Evolutionary conservation across 2,888 invertebrate species (phyloP), one percentile per base, ranked within the genome.

Genomic region (Bembecia ichneumoniformis): DNA sequence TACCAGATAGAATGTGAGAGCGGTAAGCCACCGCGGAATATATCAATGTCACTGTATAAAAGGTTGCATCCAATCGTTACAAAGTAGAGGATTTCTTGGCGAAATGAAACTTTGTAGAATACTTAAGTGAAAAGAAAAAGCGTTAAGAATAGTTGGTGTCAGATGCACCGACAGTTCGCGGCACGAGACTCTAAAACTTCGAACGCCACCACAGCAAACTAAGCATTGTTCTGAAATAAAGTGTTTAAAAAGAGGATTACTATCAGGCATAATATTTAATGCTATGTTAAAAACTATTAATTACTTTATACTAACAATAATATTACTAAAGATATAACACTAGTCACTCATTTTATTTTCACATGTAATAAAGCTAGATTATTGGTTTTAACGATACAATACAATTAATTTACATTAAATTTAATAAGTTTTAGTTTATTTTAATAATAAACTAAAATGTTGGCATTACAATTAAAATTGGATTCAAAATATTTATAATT

Each of bases 141-240:
- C 59, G 56, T 62, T 60, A 65, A 68, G 70, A 74, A 74, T 72
- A 77, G 79, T 77, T 64, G 76, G 77, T 82, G 82, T 83, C 84
- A 79, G 78, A 76, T 76, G 79, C 84, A 82, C 77, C 74, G 74
- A 74, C 70, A 68, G 72, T 75, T 75, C 71, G 68, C 64, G 66
- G 76, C 71, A 66, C 59, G 66, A 72, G 70, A 63, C 73, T 68
- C 68, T 70, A 69, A 68, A 82, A 79, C 74, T 78, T 77, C 59
- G 58, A 55, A 60, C 58, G 59, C 62, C 63, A 56, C 52, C 63
- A 56, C 53, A 56, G 58, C 61, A 57, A 64, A 54, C 55, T 48
- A 49, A 51, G 52, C 62, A 62, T 66, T 68, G 62, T 66, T 58
- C 50, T 28, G 9, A 28, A 28, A 28, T 20, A 20, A n/a, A 20